A percentile compares a stretch with the other conserved stretches of the same genome.
phyloP scores from a whole-genome alignment of 2,113 vertebrate species.

The Morphnarchus princeps region DNA sequence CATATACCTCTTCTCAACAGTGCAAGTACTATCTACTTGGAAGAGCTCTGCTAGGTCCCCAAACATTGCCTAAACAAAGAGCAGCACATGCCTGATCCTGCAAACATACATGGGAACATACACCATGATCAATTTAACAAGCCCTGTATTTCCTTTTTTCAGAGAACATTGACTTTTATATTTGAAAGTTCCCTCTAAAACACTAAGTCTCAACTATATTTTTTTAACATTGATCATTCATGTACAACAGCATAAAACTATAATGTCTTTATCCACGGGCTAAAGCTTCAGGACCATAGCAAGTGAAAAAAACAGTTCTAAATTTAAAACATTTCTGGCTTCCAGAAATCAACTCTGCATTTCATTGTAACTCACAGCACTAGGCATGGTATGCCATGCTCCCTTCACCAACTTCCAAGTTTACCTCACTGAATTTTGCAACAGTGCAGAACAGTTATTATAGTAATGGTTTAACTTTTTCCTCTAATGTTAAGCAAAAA shows the following conservation, averaged over 20 bases:
- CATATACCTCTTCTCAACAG: not conserved
- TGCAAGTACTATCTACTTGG: not conserved
- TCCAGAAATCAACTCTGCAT: not conserved
- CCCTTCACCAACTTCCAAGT: not conserved
- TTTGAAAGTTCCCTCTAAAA: not conserved
- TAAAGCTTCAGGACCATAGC: not conserved
- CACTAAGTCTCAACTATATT: not conserved
- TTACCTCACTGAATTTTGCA: not conserved
- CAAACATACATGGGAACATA: not conserved
- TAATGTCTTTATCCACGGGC: not conserved
- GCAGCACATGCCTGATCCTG: not conserved
- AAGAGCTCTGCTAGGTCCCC: not conserved
- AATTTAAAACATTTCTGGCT: not conserved
- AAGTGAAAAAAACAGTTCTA: not conserved
- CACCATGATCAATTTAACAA: not conserved
- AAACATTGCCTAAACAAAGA: not conserved
- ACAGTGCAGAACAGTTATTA: not conserved
- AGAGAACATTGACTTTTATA: not conserved
- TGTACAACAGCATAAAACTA: not conserved
- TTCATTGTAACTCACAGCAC: not conserved
- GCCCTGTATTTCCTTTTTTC: not conserved
- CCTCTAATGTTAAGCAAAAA: not conserved
- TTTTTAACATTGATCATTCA: not conserved
- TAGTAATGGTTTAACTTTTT: not conserved
- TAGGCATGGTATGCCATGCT: not conserved